Percentiles rank a stretch among this genome's conserved stretches.
phyloP scores from a whole-genome alignment of 2,888 invertebrate genomes.

The Caenorhabditis imperialis region DNA sequence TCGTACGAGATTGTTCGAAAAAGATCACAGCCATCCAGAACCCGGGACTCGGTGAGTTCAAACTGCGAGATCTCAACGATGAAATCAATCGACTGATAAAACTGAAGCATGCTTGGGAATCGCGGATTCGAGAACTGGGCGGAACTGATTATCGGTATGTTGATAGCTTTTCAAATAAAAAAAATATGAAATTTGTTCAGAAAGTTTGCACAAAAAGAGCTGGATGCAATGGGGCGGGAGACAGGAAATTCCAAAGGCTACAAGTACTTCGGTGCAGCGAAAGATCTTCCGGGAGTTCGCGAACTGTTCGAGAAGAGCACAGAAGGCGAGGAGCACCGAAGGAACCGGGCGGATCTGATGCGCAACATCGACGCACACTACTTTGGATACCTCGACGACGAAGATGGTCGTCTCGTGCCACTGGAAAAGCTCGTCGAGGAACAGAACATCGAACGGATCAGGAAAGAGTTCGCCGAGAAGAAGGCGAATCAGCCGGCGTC shows the following conservation, averaged over 20 bases:
- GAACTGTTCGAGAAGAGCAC: conserved; percentile 91
- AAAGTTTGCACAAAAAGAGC: conserved; percentile 80
- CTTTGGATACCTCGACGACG: conserved; percentile 95
- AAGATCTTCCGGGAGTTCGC: conserved; percentile 94
- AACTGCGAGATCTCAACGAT: conserved; percentile 96
- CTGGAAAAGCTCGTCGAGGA: conserved; percentile 83
- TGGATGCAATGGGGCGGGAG: conserved; percentile 93
- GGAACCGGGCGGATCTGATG: conserved; percentile 96
- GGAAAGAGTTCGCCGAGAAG: conserved; percentile 53
- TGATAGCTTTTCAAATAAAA: too few species aligned
- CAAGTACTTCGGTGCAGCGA: conserved; percentile 83
- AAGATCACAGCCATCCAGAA: conserved; percentile 97
- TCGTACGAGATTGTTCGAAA: conserved; percentile 95
- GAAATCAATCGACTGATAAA: conserved; percentile 97
- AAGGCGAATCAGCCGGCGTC: conserved; percentile 60
- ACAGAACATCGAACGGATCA: conserved; percentile 70
- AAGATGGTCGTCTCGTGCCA: conserved; percentile 93
- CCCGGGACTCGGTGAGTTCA: conserved; percentile 96
- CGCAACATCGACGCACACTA: conserved; percentile 98
- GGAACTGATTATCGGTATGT: conserved; percentile 87
- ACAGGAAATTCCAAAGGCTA: conserved; percentile 98
- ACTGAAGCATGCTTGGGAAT: conserved; percentile 90
- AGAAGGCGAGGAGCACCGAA: conserved; percentile 82
- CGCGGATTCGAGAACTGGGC: conserved; percentile 92
- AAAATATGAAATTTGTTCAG: conserved; percentile 66